Evolutionary conservation across 1,140 invertebrate species (phyloP), one percentile per base, ranked within the genome.

Genomic region (Homalodisca vitripennis): DNA sequence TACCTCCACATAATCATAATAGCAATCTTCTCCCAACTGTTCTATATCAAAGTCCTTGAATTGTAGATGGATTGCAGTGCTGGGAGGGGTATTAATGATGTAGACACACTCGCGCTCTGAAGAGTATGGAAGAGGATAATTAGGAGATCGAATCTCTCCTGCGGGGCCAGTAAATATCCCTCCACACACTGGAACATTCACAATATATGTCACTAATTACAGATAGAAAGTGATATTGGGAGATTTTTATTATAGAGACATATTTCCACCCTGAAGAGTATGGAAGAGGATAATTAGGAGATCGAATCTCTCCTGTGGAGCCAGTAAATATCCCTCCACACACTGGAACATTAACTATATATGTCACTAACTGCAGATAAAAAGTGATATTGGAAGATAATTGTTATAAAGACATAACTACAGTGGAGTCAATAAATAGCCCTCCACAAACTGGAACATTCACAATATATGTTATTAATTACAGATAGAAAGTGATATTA

Each of bases 381-480:
- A 94, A 88, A 1, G 83, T 79, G 77, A 84, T 86, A 1, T 85
- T 83, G 0, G 80, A 72, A 0, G 84, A 84, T 87, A 6, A 77
- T 77, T 51, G 98, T 91, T 17, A 87, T 78, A 80, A 92, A 98
- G 12, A 83, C 82, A 75, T 95, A 98, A 26, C 75, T 12, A 90
- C 92, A 55, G 79, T 81, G 3, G 79, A 73, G 1, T 82, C 83
- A 0, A 80, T 81, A 75, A 85, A 88, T 31, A 79, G 80, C 27
- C 85, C 85, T 32, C 87, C 88, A 80, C 94, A 95, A 53, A 87
- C 82, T 87, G 79, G n/a, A 6, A 66, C 29, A 62, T 6, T 62
- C 29, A n/a, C n/a, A n/a, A n/a, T n/a, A n/a, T n/a, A n/a, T n/a
- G n/a, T n/a, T n/a, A n/a, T n/a, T n/a, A 95, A 87, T 3, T 81